These are phyloP conservation scores for Heliocidaris tuberculata DNA, from an alignment of 35 echinoderm and acorn worm genomes.

Conservation along the genomic window DNA sequence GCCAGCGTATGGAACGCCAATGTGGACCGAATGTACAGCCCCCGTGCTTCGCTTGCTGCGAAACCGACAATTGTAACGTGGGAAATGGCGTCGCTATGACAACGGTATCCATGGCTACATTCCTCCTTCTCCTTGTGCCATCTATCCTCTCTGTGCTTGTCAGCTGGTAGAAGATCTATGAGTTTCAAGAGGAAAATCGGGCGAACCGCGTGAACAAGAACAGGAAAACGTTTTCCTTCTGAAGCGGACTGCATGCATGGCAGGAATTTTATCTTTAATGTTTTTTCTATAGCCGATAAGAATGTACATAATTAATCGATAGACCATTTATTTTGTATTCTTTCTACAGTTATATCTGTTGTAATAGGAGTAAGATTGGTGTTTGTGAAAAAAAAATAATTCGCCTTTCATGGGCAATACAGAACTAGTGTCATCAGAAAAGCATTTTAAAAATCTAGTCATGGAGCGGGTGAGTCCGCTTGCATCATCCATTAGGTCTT, in stretches of 20 bases:
- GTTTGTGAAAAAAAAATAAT: too few relatives aligned
- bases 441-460: too few relatives aligned
- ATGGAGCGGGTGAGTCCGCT: too few relatives aligned
- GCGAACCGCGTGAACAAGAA: neutral
- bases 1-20: conserved; percentile 30
- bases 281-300: neutral
- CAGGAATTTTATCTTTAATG: neutral
- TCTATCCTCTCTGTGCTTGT: neutral
- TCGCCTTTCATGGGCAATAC: too few relatives aligned
- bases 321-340: neutral
- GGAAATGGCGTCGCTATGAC: neutral
- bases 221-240: neutral
- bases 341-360: neutral
- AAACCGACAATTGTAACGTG: conserved; percentile 19
- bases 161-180: neutral
- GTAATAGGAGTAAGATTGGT: too few relatives aligned
- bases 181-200: neutral
- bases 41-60: conserved; percentile 15
- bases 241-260: neutral
- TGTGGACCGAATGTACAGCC: conserved; percentile 28
- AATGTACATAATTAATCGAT: neutral
- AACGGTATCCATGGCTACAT: conserved; percentile 37
- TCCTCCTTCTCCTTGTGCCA: conserved; percentile 15
- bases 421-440: too few relatives aligned
- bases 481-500: too few relatives aligned